Percentiles rank a stretch among this genome's conserved stretches.
Evolutionary conservation across 23 tunicate species (phyloP).

Genomic region (Halocynthia aurantium): DNA sequence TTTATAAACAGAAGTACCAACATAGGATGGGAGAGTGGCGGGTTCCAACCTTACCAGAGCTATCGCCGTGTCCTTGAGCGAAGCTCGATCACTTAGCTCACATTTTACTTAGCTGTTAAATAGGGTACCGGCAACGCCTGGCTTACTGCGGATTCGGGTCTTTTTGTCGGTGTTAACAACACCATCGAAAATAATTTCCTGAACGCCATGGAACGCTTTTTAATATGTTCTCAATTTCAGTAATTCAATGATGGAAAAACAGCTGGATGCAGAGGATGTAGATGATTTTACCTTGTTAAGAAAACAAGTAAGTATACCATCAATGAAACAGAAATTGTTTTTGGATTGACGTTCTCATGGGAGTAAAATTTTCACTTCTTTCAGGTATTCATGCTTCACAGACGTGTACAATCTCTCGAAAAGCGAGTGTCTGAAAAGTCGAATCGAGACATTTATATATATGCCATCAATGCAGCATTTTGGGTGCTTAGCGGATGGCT

Average conservation of each 20-base stretch:
- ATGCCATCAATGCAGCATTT: conserved; percentile 53
- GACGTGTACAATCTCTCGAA: conserved; percentile 38
- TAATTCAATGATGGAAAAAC: background rate
- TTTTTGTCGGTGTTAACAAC: too few species aligned
- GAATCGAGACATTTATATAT: conserved; percentile 34
- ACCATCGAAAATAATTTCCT: too few species aligned
- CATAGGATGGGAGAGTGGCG: too few species aligned
- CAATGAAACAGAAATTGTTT: background rate
- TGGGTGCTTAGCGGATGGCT: conserved; percentile 81
- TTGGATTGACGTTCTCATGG: background rate
- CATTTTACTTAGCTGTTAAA: too few species aligned
- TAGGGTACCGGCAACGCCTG: too few species aligned
- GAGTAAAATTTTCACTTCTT: background rate
- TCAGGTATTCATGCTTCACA: conserved; percentile 58
- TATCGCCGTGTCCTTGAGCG: too few species aligned
- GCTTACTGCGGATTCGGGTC: too few species aligned
- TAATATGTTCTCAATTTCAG: background rate
- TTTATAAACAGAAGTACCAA: too few species aligned
- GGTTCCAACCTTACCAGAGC: too few species aligned
- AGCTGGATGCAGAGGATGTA: conserved; percentile 27
- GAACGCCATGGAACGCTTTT: too few species aligned
- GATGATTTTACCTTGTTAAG: conserved; percentile 53
- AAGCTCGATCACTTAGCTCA: too few species aligned
- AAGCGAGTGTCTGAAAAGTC: conserved; percentile 26
- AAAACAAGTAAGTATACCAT: conserved; percentile 35